These are phyloP conservation scores for Allophyes oxyacanthae DNA, from an alignment of 2,888 invertebrate genomes.

Conservation along the genomic window DNA sequence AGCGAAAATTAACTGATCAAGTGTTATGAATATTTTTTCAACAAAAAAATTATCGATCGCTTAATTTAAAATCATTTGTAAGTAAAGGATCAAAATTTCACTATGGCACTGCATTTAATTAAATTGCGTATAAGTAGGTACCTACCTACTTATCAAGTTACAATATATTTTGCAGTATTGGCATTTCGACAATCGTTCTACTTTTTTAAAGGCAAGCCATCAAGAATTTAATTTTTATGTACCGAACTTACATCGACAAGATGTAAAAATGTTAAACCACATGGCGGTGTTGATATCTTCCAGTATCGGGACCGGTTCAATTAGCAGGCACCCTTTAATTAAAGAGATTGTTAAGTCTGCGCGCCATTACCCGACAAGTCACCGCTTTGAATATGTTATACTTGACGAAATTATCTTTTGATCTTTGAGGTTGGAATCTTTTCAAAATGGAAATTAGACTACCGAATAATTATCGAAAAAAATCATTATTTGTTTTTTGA, in stretches of 20 bases:
- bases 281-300: slow-evolving; percentile 46
- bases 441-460: neutral
- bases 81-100: too few relatives aligned
- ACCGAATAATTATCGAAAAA: neutral
- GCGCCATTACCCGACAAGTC: slow-evolving; percentile 31
- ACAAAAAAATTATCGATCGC: too few relatives aligned
- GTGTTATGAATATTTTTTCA: too few relatives aligned
- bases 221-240: slow-evolving; percentile 14
- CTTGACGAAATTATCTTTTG: slow-evolving; percentile 2
- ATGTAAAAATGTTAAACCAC: slow-evolving; percentile 25
- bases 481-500: neutral
- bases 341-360: slow-evolving; percentile 44
- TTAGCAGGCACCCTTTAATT: slow-evolving; percentile 60
- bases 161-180: too few relatives aligned
- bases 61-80: too few relatives aligned
- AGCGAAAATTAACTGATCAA: too few relatives aligned
- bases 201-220: slow-evolving; percentile 7
- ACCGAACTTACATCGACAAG: slow-evolving; percentile 19
- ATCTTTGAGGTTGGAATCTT: slow-evolving; percentile 1
- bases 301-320: slow-evolving; percentile 51
- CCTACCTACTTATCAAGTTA: too few relatives aligned
- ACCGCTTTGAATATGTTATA: slow-evolving; percentile 24
- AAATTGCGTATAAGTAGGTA: too few relatives aligned
- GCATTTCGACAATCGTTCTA: slow-evolving; percentile 1
- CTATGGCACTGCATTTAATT: too few relatives aligned